A percentile compares a stretch with the other conserved stretches of the same genome.
Evolutionary conservation across 2,113 vertebrate genomes (phyloP).

Genomic region (Coreoperca whiteheadi): DNA sequence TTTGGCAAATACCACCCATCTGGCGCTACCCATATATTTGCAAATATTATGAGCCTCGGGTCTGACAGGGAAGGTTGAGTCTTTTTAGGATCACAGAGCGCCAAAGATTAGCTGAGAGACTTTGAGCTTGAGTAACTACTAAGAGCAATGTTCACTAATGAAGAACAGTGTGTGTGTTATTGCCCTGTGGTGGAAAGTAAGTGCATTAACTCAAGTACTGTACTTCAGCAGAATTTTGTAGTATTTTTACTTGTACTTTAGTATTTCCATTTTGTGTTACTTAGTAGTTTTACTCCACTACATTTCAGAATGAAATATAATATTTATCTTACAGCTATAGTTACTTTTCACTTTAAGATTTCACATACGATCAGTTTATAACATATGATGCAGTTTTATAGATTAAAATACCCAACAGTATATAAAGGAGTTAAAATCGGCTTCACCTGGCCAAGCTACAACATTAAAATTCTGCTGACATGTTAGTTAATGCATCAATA

Average conservation of each 20-base stretch:
- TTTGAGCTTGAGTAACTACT: slow-evolving; percentile 33
- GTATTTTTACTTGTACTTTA: too few relatives aligned
- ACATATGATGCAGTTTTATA: not conserved
- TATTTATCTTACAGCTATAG: not conserved
- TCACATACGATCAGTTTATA: not conserved
- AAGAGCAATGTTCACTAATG: slow-evolving; percentile 20
- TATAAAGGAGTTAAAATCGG: too few relatives aligned
- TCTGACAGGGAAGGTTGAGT: slow-evolving; percentile 60
- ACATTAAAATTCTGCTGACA: too few relatives aligned
- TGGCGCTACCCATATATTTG: slow-evolving; percentile 66
- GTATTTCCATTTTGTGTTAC: not conserved
- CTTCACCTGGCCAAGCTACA: too few relatives aligned
- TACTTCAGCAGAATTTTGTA: too few relatives aligned
- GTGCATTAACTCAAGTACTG: not conserved
- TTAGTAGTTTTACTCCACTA: not conserved
- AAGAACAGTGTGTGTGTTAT: not conserved
- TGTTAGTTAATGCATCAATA: too few relatives aligned
- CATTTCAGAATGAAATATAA: too few relatives aligned
- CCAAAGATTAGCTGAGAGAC: slow-evolving; percentile 36
- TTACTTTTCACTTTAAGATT: not conserved
- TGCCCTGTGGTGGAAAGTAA: not conserved
- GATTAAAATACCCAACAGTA: not conserved
- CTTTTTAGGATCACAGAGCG: slow-evolving; percentile 29
- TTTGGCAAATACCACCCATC: slow-evolving; percentile 58
- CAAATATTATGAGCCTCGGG: slow-evolving; percentile 57